Base-by-base conservation (phyloP, 1,140 invertebrate species). In the Copidosoma floridanum region DNA sequence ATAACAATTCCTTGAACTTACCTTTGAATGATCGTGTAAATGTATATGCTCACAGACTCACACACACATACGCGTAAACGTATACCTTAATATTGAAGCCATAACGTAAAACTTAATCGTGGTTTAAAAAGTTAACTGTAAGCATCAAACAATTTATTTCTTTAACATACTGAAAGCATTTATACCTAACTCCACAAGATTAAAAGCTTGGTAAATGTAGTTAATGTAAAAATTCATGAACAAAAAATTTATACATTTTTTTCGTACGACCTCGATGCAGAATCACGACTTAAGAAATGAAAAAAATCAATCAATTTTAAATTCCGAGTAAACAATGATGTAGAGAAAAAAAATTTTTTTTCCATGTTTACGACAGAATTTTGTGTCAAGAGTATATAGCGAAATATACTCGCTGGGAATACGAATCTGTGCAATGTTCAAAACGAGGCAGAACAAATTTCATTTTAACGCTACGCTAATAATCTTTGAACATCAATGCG, bases 361-460 rank as follows among this genome's bases (percentile, higher is more conserved):
- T 60, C 47, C 41, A 53, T 53, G 35, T 54, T 54, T 60, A 47
- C 26, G 47, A 60, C n/a, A 27, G 26, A 18, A 54, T 60, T 47
- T 20, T 47, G 20, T n/a, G n/a, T n/a, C n/a, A n/a, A n/a, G n/a
- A n/a, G n/a, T n/a, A 46, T 27, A 37, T 35, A 46, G 35, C 27
- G 29, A 37, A 38, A 21, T 47, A 54, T 47, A 29, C 40, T 56
- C 37, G 60, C 53, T 62, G 60, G 60, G 60, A 62, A 51, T 62
- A 62, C 60, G 51, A 62, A 56, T 27, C 37, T 51, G 53, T 62
- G 60, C 60, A 62, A 62, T 62, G 53, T 44, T 12, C 7, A 51
- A 41, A 47, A 23, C 3, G 4, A 50, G 41, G 44, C 2, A 21
- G 3, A n/a, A n/a, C 27, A 24, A 56, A 43, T 2, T 41, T 43